Base-by-base conservation (phyloP, 2,888 invertebrate genomes). In the Bellardia bayeri region DNA sequence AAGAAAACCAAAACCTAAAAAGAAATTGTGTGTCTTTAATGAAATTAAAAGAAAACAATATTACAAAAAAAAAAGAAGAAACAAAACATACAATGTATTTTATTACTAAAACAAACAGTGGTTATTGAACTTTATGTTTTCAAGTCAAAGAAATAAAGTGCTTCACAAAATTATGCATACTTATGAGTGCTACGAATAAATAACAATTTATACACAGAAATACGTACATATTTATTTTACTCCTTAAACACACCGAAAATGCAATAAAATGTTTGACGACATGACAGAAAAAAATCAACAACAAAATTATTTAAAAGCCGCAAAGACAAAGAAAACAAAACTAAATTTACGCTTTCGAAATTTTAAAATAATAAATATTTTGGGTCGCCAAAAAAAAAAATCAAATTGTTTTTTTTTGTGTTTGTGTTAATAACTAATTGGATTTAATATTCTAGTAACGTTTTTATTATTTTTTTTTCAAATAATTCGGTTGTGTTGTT, bases 381-480 rank as follows among this genome's bases (percentile, higher is more conserved):
- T 56, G 69, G 51, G 13, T 64, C 74, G 76, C 49, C 63, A 82
- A 75, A 40, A 76, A 42, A 69, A 16, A 54, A 69, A 63, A 76
- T 7, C n/a, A 63, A 64, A 71, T 13, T 37, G 37, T 37, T 13
- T 64, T 1, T 1, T 23, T 76, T 82, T 79, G 33, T n/a, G 56
- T 71, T 71, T 63, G 45, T 58, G 8, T 56, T 30, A 68, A 66
- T 51, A 63, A 51, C 54, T 9, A 54, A 69, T 64, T 87, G 69
- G 45, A 85, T 87, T 89, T 81, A 68, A 84, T 83, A 88, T 89
- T 89, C 88, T 74, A 69, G 40, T 76, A 76, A 80, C 88, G 87
- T 88, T 58, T 87, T 58, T n/a, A 11, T n/a, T 16, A 37, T 68
- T 76, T 51, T n/a, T 16, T 51, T 68, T 76, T 51, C 3, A 58